A percentile compares a stretch with the other conserved stretches of the same genome.
phyloP scores from a whole-genome alignment of 2,113 vertebrate genomes.

The Bungarus multicinctus region DNA sequence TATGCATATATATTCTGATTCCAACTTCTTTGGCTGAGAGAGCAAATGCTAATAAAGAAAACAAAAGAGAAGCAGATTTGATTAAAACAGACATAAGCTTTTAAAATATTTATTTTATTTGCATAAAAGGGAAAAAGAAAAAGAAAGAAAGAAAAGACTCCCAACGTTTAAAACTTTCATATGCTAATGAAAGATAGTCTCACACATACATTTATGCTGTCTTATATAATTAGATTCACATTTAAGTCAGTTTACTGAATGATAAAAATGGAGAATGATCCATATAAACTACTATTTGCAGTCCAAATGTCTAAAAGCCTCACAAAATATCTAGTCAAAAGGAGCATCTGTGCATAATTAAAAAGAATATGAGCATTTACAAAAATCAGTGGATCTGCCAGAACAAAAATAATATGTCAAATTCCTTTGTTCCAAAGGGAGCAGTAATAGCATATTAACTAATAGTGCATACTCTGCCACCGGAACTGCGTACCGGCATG shows the following conservation, averaged over 20 bases:
- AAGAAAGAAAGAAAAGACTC: background rate
- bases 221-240: background rate
- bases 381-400: background rate
- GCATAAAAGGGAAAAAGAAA: background rate
- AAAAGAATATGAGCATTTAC: background rate
- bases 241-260: background rate
- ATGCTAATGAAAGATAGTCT: background rate
- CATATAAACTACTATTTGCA: background rate
- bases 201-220: background rate
- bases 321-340: background rate
- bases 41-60: background rate
- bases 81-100: background rate
- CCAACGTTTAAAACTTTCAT: background rate
- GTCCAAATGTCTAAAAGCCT: background rate
- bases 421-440: background rate
- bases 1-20: background rate
- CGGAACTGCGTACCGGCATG: too few relatives aligned
- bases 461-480: too few relatives aligned
- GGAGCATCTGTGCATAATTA: background rate
- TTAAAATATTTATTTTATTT: background rate
- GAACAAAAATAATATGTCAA: background rate
- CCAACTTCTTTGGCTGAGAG: background rate
- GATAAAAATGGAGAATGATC: background rate
- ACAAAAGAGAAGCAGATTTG: background rate
- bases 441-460: background rate